A percentile compares a stretch with the other conserved stretches of the same genome.
These are phyloP conservation scores for Amphipyra berbera DNA, from an alignment of 2,888 invertebrate genomes.

Conservation along the genomic window DNA sequence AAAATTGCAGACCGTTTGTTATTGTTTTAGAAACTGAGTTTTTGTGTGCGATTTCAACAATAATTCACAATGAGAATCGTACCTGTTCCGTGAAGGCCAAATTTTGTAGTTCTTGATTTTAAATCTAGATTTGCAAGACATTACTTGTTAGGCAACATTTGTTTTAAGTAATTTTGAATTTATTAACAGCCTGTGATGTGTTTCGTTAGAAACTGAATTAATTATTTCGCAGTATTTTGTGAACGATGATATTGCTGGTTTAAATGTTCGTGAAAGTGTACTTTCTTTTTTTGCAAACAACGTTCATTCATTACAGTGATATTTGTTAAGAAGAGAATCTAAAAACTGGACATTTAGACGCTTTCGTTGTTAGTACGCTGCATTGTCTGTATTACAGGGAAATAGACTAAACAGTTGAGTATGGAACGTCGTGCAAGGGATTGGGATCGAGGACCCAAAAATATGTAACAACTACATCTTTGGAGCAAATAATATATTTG, in stretches of 20 bases:
- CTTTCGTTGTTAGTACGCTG: conserved; percentile 8
- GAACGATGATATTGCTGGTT: conserved; percentile 63
- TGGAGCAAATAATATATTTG: no score
- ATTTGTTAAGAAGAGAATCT: conserved; percentile 60
- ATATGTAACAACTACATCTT: no score
- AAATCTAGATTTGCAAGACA: conserved; percentile 52
- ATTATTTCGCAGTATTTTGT: conserved; percentile 59
- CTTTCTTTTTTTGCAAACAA: conserved; percentile 77
- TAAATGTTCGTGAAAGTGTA: conserved; percentile 74
- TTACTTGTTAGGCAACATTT: conserved; percentile 19
- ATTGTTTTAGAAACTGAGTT: conserved; percentile 28
- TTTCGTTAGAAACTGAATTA: conserved; percentile 50
- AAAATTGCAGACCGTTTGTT: conserved; percentile 25
- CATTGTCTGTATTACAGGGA: conserved; percentile 9
- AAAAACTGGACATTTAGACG: conserved; percentile 18
- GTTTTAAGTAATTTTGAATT: conserved; percentile 37
- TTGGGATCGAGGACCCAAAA: no score
- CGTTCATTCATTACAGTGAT: conserved; percentile 68
- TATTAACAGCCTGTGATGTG: conserved; percentile 28
- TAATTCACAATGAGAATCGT: conserved; percentile 49
- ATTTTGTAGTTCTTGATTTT: conserved; percentile 57
- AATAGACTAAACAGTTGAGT: neutral
- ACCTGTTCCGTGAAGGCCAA: conserved; percentile 64
- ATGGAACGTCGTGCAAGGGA: no score
- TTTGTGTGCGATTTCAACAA: conserved; percentile 36